Conservation (phyloP, 2,888 invertebrate genomes). For the Parnassius smintheus region DNA sequence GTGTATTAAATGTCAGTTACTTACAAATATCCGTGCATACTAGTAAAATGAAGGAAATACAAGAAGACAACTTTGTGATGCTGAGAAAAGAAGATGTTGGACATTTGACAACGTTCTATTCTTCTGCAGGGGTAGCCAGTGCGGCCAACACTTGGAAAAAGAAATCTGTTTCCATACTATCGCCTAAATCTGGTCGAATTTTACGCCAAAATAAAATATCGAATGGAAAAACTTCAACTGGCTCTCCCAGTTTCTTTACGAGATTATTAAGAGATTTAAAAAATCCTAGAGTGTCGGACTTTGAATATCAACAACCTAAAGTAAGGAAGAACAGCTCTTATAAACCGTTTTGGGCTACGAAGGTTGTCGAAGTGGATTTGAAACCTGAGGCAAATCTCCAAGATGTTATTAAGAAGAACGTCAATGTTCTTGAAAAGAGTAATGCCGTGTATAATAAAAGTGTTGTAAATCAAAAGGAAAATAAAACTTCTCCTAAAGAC, state of each 20-base stretch:
- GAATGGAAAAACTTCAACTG: neutral
- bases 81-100: constrained; percentile 57
- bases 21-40: constrained; percentile 21
- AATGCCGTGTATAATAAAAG: constrained; percentile 42
- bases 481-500: constrained; percentile 44
- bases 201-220: constrained; percentile 40
- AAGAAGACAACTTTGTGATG: constrained; percentile 51
- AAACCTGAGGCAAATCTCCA: constrained; percentile 23
- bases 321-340: constrained; percentile 56
- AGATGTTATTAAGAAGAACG: constrained; percentile 32
- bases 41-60: constrained; percentile 56
- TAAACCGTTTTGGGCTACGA: constrained; percentile 67
- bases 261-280: constrained; percentile 59
- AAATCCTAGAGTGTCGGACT: constrained; percentile 62
- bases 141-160: constrained; percentile 55
- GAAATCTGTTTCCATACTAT: constrained; percentile 63
- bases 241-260: constrained; percentile 46
- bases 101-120: constrained; percentile 50
- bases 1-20: constrained; percentile 20
- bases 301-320: constrained; percentile 55
- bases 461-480: constrained; percentile 41
- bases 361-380: constrained; percentile 39
- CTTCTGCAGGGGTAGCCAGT: constrained; percentile 39
- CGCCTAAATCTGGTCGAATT: constrained; percentile 61
- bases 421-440: constrained; percentile 36